Base-by-base conservation (phyloP, 2,888 invertebrate genomes). In the Sipha maydis region DNA sequence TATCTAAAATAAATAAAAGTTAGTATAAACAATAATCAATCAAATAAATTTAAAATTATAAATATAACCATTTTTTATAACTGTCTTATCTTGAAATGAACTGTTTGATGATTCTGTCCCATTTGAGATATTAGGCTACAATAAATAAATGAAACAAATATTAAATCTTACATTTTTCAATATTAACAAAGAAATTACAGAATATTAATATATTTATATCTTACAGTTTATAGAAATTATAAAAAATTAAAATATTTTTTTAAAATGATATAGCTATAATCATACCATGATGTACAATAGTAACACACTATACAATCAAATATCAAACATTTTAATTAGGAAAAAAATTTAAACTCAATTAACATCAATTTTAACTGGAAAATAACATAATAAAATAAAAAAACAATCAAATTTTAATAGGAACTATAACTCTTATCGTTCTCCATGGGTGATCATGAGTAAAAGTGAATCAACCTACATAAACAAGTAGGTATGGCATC, bases 61-160 rank as follows among this genome's bases (percentile, higher is more conserved):
- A 31, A 76, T n/a, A 61, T 75, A 80, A 80, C 86, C 88, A 34
- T 88, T 67, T 82, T 67, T 82, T 80, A 75, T 14, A 34, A 82
- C 41, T 67, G 88, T 76, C 25, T 76, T 88, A 76, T 88, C 88
- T 88, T 88, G 88, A 88, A 88, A 88, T 76, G 88, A 76, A 80
- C 4, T 88, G 75, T 88, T 88, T 31, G 73, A n/a, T 11, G 88
- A 75, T 76, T 88, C 88, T 75, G 75, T 82, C 31, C 82, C 88
- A 82, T 88, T 88, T 31, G 88, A 48, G 48, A 82, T 25, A 48
- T 82, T 88, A 41, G 61, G 88, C 88, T 88, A 41, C 0, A 88
- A 88, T 75, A 82, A 71, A 73, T 73, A 9, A 73, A 79, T 31
- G 73, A 25, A 71, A 79, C 67, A 69, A 78, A 19, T 69, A 56